These are phyloP conservation scores for Procambarus virginalis DNA, from an alignment of 1,140 invertebrate species.

Conservation along the genomic window DNA sequence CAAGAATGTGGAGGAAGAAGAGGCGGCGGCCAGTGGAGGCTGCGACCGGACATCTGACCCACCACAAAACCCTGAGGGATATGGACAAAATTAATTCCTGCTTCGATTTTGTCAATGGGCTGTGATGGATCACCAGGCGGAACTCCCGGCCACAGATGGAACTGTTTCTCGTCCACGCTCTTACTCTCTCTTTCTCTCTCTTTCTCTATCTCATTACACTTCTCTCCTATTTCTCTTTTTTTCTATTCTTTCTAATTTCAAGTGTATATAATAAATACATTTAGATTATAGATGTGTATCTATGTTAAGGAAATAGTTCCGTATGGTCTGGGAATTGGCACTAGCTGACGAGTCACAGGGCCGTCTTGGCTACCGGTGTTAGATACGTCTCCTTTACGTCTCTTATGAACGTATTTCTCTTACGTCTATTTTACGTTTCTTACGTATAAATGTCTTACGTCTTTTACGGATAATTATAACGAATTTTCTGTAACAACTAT, in stretches of 20 bases:
- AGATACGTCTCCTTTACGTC: too few species aligned
- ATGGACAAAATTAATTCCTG: conserved; percentile 64
- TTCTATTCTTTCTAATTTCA: too few species aligned
- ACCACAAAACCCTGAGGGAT: conserved; percentile 26
- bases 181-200: background rate
- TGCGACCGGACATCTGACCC: conserved; percentile 48
- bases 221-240: too few species aligned
- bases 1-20: background rate
- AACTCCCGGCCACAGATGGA: background rate
- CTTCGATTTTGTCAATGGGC: conserved; percentile 66
- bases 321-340: background rate
- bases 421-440: too few species aligned
- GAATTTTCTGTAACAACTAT: too few species aligned
- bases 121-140: conserved; percentile 47
- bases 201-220: background rate
- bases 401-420: too few species aligned
- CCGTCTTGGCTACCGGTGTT: too few species aligned
- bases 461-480: too few species aligned
- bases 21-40: too few species aligned
- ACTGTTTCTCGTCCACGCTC: conserved; percentile 1
- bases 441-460: too few species aligned
- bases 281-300: too few species aligned
- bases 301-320: background rate
- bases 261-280: background rate
- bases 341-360: too few species aligned